Conservation (phyloP, 2,888 invertebrate genomes). For the Ypsolopha sequella region DNA sequence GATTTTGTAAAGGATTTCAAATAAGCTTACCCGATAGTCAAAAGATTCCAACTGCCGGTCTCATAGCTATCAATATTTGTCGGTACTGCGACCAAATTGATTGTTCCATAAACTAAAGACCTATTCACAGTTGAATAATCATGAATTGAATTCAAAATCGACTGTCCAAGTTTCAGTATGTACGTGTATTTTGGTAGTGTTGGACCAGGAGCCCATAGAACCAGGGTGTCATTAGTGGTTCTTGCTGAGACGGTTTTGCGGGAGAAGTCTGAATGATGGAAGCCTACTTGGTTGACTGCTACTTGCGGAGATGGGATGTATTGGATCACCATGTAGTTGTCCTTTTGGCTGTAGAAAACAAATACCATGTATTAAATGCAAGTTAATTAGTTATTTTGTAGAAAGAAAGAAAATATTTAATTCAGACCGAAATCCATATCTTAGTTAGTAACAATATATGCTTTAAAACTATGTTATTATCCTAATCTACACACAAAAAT, state of each 20-base stretch:
- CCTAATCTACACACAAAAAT: too few species aligned
- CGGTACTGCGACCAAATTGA: conserved; percentile 50
- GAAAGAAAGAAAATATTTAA: too few species aligned
- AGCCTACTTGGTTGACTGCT: conserved; percentile 43
- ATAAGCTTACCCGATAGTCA: conserved; percentile 47
- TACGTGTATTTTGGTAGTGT: conserved; percentile 32
- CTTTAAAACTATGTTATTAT: too few species aligned
- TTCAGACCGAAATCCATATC: too few species aligned
- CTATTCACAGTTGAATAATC: conserved; percentile 34
- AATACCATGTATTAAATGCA: not conserved
- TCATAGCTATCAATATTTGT: conserved; percentile 41
- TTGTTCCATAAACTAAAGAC: conserved; percentile 40
- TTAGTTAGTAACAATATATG: too few species aligned
- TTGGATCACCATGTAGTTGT: conserved; percentile 29
- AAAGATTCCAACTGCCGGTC: conserved; percentile 50
- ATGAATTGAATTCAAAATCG: conserved; percentile 39
- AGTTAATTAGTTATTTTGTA: not conserved
- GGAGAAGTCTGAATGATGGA: conserved; percentile 43
- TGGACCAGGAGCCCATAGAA: conserved; percentile 42
- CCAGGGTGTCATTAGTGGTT: conserved; percentile 33
- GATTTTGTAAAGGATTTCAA: not conserved
- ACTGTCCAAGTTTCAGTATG: conserved; percentile 37
- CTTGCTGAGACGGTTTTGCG: conserved; percentile 20
- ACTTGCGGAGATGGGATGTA: conserved; percentile 56
- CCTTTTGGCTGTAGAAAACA: conserved; percentile 26